Conservation (phyloP, 2,113 vertebrate species). For the Trachemys scripta region DNA sequence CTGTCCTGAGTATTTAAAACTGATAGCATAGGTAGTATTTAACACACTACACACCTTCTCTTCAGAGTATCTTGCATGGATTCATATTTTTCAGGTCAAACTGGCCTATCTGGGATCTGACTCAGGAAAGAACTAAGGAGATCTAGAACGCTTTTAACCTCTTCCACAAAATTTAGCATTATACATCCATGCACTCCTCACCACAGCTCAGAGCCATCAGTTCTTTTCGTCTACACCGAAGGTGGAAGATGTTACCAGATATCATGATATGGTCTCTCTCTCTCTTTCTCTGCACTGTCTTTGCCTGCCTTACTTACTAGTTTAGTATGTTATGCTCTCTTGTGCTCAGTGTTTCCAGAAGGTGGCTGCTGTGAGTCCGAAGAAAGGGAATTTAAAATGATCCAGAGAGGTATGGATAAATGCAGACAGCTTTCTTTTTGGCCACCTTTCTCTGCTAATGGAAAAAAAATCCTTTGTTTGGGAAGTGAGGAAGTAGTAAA, state of each 20-base stretch:
- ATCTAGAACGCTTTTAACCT: not conserved
- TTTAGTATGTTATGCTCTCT: not conserved
- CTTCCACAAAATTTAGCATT: not conserved
- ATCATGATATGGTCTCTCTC: not conserved
- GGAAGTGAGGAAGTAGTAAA: no score
- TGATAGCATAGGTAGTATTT: not conserved
- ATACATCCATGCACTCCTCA: not conserved
- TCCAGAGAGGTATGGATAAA: no score
- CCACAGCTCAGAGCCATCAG: not conserved
- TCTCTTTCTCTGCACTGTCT: not conserved
- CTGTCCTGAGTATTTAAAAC: not conserved
- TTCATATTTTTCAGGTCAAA: not conserved
- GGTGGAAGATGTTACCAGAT: not conserved
- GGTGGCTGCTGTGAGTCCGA: no score
- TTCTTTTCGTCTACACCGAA: not conserved
- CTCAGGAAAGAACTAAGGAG: not conserved
- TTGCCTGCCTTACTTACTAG: not conserved
- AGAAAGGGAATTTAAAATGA: no score
- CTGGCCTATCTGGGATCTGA: not conserved
- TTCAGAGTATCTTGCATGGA: not conserved
- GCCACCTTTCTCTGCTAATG: no score
- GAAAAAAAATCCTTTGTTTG: no score
- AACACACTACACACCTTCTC: fast-evolving
- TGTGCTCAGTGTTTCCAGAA: not conserved
- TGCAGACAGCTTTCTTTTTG: no score